Percentiles rank a stretch among this genome's conserved stretches.
Conservation (phyloP, 2,888 invertebrate genomes). For the Noctua janthe region DNA sequence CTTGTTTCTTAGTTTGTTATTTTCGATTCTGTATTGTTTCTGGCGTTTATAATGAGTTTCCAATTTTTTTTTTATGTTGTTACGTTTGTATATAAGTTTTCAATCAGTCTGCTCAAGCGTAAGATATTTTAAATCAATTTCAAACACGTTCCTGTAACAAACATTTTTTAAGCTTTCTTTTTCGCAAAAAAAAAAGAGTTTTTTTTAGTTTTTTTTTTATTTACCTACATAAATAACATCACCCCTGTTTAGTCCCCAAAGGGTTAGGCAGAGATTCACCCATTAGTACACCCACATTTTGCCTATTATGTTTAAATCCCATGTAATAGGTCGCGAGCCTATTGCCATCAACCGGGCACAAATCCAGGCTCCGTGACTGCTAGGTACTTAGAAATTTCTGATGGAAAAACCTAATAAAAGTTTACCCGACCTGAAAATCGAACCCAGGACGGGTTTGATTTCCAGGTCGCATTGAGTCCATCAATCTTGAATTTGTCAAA, state of each 20-base stretch:
- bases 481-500: constrained; percentile 11
- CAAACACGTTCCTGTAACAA: not conserved
- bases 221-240: not conserved
- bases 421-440: no score
- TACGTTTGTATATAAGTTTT: constrained; percentile 5
- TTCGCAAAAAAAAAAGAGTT: no score
- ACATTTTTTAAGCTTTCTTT: no score
- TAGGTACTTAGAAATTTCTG: no score
- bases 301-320: not conserved
- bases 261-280: not conserved
- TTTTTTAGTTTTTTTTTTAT: not conserved
- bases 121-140: not conserved
- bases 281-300: not conserved
- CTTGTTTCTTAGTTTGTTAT: constrained; percentile 14
- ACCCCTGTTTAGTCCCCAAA: not conserved
- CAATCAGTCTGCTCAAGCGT: not conserved
- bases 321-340: not conserved
- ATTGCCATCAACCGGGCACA: no score
- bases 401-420: no score
- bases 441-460: no score
- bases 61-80: constrained; percentile 3
- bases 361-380: no score
- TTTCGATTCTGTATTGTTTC: constrained; percentile 20
- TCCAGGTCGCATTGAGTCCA: not conserved
- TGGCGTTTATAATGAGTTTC: constrained; percentile 11